Percentiles rank a stretch among this genome's conserved stretches.
Evolutionary conservation across 2,113 vertebrate species (phyloP).

Genomic region (Eira barbara): DNA sequence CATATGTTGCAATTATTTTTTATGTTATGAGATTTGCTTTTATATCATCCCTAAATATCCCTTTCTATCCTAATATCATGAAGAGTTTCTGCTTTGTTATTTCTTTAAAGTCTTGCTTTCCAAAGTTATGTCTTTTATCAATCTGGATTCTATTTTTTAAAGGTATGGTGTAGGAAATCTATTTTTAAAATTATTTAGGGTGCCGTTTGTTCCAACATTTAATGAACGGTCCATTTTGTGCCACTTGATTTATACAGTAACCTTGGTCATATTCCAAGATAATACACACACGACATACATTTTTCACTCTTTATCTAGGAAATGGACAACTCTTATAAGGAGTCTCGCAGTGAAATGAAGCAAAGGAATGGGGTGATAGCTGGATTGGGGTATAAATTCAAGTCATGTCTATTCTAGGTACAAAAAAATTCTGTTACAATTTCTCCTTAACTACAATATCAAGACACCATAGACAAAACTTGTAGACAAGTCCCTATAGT

Average conservation of each 20-base stretch:
- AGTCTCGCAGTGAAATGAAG: not conserved
- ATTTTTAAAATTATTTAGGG: not conserved
- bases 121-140: not conserved
- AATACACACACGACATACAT: not conserved
- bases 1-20: not conserved
- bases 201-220: not conserved
- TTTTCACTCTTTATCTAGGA: not conserved
- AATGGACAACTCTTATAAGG: not conserved
- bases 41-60: not conserved
- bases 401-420: not conserved
- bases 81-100: not conserved
- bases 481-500: not conserved
- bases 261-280: not conserved
- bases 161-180: not conserved
- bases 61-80: not conserved
- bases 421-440: not conserved
- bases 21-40: not conserved
- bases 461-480: not conserved
- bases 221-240: not conserved
- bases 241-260: not conserved
- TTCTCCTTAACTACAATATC: not conserved
- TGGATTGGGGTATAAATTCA: not conserved
- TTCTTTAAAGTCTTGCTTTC: not conserved
- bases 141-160: slow-evolving; percentile 1
- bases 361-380: not conserved